phyloP scores from a whole-genome alignment of 2,113 vertebrate genomes.

The Thunnus maccoyii region DNA sequence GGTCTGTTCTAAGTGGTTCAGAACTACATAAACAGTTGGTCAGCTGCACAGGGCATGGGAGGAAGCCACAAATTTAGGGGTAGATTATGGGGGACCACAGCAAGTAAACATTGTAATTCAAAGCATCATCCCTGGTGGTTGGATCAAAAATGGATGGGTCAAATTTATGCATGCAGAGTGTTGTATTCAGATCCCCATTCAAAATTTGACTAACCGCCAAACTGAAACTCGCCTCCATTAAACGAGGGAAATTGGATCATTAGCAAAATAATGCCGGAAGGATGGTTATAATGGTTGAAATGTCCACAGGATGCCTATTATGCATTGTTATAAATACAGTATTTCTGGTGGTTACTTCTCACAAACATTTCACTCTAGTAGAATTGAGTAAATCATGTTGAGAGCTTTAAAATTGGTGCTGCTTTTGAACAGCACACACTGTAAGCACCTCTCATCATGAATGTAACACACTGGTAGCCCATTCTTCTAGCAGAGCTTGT shows the following conservation, averaged over 20 bases:
- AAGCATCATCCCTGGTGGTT: conserved; percentile 30
- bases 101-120: conserved; percentile 64
- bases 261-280: neutral
- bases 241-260: neutral
- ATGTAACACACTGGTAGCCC: neutral
- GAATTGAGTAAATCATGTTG: neutral
- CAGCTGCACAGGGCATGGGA: conserved; percentile 51
- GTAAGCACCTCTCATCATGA: neutral
- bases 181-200: neutral
- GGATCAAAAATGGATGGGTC: conserved; percentile 7
- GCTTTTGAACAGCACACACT: neutral
- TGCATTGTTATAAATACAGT: conserved; percentile 8
- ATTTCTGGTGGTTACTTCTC: neutral
- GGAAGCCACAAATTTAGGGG: conserved; percentile 73
- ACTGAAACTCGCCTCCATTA: neutral
- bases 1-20: conserved; percentile 32
- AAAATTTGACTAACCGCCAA: conserved; percentile 10
- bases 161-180: neutral
- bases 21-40: conserved; percentile 62
- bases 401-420: neutral
- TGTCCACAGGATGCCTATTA: neutral
- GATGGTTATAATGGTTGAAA: neutral
- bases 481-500: neutral
- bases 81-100: conserved; percentile 59
- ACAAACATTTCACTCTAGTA: neutral